Conservation (phyloP, 2,113 vertebrate species). For the Chloropsis hardwickii region DNA sequence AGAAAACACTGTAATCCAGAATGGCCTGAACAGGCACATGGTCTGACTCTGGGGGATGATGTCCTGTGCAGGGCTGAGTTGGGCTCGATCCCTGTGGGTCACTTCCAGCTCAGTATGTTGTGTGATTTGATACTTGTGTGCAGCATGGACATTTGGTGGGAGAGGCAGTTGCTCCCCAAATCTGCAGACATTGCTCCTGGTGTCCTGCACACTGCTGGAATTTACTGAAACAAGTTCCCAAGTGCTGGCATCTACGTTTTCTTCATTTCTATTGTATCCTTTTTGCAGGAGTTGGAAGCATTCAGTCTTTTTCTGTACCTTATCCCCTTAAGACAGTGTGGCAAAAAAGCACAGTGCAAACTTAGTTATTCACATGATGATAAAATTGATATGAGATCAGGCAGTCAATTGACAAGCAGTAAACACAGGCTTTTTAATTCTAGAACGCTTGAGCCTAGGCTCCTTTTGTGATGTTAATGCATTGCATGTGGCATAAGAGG, state of each 20-base stretch:
- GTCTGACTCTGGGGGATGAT: neutral
- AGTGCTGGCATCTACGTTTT: rapidly evolving
- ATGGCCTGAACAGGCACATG: neutral
- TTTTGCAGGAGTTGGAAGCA: neutral
- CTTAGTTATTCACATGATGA: neutral
- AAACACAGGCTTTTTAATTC: neutral
- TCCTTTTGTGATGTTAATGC: neutral
- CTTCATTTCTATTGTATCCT: neutral
- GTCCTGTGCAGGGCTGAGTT: neutral
- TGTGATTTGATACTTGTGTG: neutral
- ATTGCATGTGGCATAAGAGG: neutral
- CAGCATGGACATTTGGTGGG: rapidly evolving
- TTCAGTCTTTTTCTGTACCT: neutral
- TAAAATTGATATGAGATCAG: neutral
- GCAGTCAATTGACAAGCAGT: neutral
- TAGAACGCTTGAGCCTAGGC: neutral
- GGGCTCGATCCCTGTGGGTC: neutral
- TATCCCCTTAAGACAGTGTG: neutral
- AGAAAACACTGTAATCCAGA: neutral
- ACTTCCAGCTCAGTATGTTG: neutral
- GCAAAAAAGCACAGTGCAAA: neutral
- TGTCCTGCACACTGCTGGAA: neutral
- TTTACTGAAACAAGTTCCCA: neutral
- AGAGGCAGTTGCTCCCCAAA: neutral
- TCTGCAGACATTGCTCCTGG: neutral